Conservation (phyloP, 2,888 invertebrate species). For the Rhamphomyia laevipes region DNA sequence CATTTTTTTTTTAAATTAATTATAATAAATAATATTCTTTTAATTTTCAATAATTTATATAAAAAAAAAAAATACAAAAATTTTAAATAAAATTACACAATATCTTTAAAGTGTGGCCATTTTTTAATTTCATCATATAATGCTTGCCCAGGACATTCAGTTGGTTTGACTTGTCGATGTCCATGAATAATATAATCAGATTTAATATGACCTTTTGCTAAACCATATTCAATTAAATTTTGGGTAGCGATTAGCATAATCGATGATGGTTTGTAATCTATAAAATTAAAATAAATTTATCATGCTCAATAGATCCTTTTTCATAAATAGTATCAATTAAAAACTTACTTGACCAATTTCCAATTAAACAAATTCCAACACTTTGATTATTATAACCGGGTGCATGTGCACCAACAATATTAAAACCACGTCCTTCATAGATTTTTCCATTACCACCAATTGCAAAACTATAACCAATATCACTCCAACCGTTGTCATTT, state of each 20-base stretch:
- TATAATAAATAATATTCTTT: too few species aligned
- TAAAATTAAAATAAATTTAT: conserved; percentile 11
- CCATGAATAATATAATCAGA: conserved; percentile 51
- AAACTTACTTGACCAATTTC: conserved; percentile 31
- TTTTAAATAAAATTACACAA: too few species aligned
- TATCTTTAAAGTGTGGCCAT: conserved; percentile 44
- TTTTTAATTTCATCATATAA: conserved; percentile 47
- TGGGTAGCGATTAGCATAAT: conserved; percentile 48
- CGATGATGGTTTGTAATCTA: conserved; percentile 45
- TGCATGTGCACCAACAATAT: conserved; percentile 56
- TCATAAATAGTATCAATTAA: too few species aligned
- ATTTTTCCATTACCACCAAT: conserved; percentile 61
- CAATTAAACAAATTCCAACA: conserved; percentile 58
- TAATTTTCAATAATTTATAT: too few species aligned
- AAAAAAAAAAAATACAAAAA: too few species aligned
- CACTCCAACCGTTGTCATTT: conserved; percentile 47
- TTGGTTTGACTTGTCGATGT: conserved; percentile 48
- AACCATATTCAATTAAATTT: conserved; percentile 47
- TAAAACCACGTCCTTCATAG: conserved; percentile 63
- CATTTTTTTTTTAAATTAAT: too few species aligned
- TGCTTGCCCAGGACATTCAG: conserved; percentile 54
- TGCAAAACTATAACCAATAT: conserved; percentile 60
- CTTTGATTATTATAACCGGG: conserved; percentile 52
- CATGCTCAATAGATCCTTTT: too few species aligned
- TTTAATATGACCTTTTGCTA: conserved; percentile 45